Percentiles rank a stretch among this genome's conserved stretches.
These are phyloP conservation scores for Onychorhynchus coronatus DNA, from an alignment of 2,113 vertebrate genomes.

Conservation along the genomic window DNA sequence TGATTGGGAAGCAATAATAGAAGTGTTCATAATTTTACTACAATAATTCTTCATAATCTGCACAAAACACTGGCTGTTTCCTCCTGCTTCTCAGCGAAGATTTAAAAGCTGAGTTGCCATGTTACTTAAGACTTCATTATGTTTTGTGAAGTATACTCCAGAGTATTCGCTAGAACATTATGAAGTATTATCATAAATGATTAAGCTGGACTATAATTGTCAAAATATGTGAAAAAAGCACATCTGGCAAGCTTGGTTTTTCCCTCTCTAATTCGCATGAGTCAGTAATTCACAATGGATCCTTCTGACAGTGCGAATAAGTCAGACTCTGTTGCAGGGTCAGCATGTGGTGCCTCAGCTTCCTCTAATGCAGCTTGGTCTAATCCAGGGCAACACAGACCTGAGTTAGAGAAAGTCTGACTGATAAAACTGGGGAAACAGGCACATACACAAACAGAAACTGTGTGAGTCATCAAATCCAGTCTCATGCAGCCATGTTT, in stretches of 20 bases:
- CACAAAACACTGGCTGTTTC: conserved; percentile 1
- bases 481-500: neutral
- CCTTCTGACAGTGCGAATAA: neutral
- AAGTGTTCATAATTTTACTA: conserved; percentile 28
- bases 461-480: neutral
- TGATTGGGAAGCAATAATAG: conserved; percentile 13
- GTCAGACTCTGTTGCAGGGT: neutral
- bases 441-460: neutral
- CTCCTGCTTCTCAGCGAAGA: conserved; percentile 13
- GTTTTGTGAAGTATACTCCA: conserved; percentile 56
- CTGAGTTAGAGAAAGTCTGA: neutral
- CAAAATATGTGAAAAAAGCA: conserved; percentile 67
- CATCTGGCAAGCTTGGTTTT: conserved; percentile 39
- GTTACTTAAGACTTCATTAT: conserved; percentile 58
- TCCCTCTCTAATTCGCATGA: neutral
- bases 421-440: no score
- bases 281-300: conserved; percentile 5
- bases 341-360: neutral
- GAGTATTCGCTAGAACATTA: conserved; percentile 54
- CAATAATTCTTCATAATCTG: conserved; percentile 9
- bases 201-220: conserved; percentile 66
- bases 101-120: conserved; percentile 49
- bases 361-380: neutral
- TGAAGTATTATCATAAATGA: conserved; percentile 66
- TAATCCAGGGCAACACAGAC: neutral